Conservation (phyloP, 2,797 vertebrate genomes). For the Characodon lateralis region DNA sequence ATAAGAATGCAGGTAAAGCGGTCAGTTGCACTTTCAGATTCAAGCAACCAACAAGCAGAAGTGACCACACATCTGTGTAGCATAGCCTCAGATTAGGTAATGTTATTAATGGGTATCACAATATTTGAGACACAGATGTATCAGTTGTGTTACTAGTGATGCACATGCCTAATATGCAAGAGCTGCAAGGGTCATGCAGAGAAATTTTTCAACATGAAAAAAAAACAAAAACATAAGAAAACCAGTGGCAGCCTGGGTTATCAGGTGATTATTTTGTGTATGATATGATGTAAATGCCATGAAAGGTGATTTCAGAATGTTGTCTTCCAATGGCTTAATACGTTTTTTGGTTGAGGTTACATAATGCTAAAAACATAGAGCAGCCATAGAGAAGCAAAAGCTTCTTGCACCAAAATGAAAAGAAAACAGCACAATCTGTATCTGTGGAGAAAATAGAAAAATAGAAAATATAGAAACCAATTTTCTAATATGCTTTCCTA, state of each 20-base stretch:
- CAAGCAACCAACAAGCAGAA: too few relatives aligned
- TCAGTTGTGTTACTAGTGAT: too few relatives aligned
- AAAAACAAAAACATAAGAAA: too few relatives aligned
- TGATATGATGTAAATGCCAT: neutral
- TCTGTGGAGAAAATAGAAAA: neutral
- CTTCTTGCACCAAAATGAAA: neutral
- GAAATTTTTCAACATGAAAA: too few relatives aligned
- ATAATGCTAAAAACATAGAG: neutral
- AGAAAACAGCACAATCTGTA: neutral
- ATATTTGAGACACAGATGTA: too few relatives aligned
- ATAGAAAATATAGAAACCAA: neutral
- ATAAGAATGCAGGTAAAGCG: too few relatives aligned
- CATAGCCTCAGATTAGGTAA: too few relatives aligned
- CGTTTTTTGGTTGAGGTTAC: neutral
- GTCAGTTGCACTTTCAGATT: too few relatives aligned
- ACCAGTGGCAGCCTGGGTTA: neutral
- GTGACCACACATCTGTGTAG: too few relatives aligned
- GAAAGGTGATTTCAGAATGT: neutral
- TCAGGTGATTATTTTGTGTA: neutral
- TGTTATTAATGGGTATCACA: too few relatives aligned
- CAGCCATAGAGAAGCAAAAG: neutral
- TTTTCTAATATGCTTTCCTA: constrained; percentile 14
- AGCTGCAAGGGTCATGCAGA: too few relatives aligned
- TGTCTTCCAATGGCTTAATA: neutral
- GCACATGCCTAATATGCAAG: too few relatives aligned